Conservation (phyloP, 1,140 invertebrate species). For the Pseudomyrmex cubaensis region DNA sequence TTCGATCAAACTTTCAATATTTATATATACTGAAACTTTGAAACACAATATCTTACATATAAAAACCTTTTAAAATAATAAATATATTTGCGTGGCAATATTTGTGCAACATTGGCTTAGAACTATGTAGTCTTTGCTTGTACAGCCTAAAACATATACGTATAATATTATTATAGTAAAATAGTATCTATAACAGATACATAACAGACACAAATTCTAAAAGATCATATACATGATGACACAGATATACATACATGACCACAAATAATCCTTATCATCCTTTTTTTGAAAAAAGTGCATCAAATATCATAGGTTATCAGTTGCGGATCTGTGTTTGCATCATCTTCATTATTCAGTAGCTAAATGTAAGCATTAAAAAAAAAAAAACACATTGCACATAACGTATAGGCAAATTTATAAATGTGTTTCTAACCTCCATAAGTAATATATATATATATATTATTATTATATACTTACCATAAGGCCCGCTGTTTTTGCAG, state of each 20-base stretch:
- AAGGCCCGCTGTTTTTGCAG: no score
- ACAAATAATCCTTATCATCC: slow-evolving; percentile 86
- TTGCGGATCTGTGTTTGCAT: slow-evolving; percentile 74
- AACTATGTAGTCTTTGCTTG: slow-evolving; percentile 71
- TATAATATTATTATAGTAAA: slow-evolving; percentile 7
- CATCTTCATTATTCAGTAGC: not conserved
- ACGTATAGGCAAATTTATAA: no score
- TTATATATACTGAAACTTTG: not conserved
- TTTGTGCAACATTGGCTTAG: slow-evolving; percentile 71
- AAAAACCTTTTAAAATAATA: slow-evolving; percentile 51
- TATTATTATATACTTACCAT: no score
- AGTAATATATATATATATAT: no score
- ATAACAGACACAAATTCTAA: slow-evolving; percentile 64
- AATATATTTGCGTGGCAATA: slow-evolving; percentile 72
- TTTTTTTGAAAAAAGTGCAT: slow-evolving; percentile 85
- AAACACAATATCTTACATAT: not conserved
- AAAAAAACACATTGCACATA: no score
- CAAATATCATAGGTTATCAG: slow-evolving; percentile 78
- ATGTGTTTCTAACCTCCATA: no score
- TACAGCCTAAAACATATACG: slow-evolving; percentile 74
- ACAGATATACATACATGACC: slow-evolving; percentile 82
- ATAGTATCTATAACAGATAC: not conserved
- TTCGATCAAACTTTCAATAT: no score
- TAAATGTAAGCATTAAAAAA: not conserved
- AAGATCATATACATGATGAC: slow-evolving; percentile 77